phyloP scores from a whole-genome alignment of 1,140 invertebrate species.

The Heliconius eleuchia region DNA sequence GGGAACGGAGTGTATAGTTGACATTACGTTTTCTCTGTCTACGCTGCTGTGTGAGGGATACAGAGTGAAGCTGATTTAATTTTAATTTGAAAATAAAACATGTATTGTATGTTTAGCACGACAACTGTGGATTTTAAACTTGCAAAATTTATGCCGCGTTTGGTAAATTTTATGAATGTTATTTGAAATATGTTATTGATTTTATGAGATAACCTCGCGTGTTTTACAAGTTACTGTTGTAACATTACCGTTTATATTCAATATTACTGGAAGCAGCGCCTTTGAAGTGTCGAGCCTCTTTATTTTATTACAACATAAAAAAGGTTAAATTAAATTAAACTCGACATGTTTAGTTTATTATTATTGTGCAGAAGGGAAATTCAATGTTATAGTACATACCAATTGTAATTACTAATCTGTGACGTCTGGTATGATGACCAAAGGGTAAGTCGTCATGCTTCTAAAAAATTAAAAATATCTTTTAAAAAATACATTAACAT shows the following conservation, averaged over 20 bases:
- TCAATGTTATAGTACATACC: background rate
- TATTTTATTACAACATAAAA: background rate
- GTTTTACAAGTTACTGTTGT: conserved; percentile 15
- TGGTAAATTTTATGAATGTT: conserved; percentile 27
- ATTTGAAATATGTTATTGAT: conserved; percentile 20
- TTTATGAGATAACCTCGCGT: conserved; percentile 23
- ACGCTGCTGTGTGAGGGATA: too few relatives aligned
- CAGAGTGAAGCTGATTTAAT: too few relatives aligned
- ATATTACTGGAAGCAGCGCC: conserved; percentile 16
- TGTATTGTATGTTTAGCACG: too few relatives aligned
- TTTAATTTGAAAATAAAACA: too few relatives aligned
- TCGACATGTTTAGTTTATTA: background rate
- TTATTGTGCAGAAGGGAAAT: background rate
- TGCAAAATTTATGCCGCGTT: background rate
- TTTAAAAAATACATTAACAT: too few relatives aligned
- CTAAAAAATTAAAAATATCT: background rate
- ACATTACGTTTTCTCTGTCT: too few relatives aligned
- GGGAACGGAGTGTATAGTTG: too few relatives aligned
- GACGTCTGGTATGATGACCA: too few relatives aligned
- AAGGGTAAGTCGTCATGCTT: background rate
- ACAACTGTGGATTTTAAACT: background rate
- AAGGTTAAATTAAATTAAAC: background rate
- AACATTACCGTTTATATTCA: conserved; percentile 19
- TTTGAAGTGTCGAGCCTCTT: background rate
- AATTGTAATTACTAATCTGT: too few relatives aligned